phyloP scores from a whole-genome alignment of 2,797 vertebrate species.

The Gallirallus australis region DNA sequence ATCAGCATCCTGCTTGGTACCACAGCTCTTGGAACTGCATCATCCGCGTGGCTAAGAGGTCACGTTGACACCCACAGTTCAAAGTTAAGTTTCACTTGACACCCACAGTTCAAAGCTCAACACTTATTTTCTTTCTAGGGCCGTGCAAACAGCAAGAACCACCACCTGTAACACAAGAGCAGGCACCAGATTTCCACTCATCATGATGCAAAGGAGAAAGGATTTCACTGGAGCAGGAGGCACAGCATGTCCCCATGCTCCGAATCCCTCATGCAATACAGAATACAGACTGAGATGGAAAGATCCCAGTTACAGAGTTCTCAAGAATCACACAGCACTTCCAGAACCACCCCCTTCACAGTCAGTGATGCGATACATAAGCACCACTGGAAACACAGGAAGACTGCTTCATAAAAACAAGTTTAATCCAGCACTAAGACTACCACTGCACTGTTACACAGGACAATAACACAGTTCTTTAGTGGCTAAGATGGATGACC shows the following conservation, averaged over 20 bases:
- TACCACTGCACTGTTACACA: constrained; percentile 45
- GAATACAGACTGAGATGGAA: not conserved
- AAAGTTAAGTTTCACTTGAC: not conserved
- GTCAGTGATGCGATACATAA: not conserved
- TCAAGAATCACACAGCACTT: not conserved
- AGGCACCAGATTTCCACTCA: not conserved
- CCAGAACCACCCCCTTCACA: not conserved
- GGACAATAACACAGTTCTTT: constrained; percentile 35
- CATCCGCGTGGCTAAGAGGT: rapidly evolving
- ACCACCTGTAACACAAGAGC: not conserved
- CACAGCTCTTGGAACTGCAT: not conserved
- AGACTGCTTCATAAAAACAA: constrained; percentile 42
- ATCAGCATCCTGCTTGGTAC: not conserved
- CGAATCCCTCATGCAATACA: not conserved
- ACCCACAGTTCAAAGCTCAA: not conserved
- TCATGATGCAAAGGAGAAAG: not conserved
- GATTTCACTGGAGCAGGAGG: not conserved
- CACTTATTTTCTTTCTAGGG: not conserved
- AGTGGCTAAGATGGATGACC: not conserved
- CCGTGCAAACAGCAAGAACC: not conserved
- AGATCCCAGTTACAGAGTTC: not conserved
- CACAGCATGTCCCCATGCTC: not conserved
- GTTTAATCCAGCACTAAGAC: constrained; percentile 50
- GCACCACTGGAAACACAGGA: not conserved
- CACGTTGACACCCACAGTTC: not conserved